Percentiles rank a stretch among this genome's conserved stretches.
phyloP scores from a whole-genome alignment of 2,113 vertebrate species.

The Cynoglossus semilaevis region DNA sequence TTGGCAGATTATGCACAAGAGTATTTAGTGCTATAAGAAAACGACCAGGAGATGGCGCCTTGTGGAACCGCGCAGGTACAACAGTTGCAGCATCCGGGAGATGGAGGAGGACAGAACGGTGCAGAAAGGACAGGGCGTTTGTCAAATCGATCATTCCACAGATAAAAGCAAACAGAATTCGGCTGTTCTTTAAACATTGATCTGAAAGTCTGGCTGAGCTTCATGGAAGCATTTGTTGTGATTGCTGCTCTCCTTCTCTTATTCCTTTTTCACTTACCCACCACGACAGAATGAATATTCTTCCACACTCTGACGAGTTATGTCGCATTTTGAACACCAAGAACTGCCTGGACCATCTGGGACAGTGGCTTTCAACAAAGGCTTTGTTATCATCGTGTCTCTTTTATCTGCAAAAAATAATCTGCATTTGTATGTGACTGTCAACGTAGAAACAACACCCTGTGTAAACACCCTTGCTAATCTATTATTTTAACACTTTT shows the following conservation, averaged over 20 bases:
- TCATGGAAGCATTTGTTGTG: constrained; percentile 33
- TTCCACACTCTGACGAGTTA: constrained; percentile 54
- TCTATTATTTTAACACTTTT: no score
- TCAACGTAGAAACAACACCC: no score
- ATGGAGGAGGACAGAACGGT: not conserved
- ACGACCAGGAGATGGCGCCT: constrained; percentile 69
- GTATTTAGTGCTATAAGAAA: constrained; percentile 12
- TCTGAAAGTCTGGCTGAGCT: constrained; percentile 7
- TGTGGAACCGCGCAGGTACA: constrained; percentile 1
- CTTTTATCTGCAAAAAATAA: constrained; percentile 22
- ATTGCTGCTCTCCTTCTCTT: not conserved
- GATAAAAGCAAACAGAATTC: no score
- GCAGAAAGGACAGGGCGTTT: not conserved
- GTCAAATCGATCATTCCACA: no score
- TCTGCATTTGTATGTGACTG: no score
- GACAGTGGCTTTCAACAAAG: constrained; percentile 29
- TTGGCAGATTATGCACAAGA: no score
- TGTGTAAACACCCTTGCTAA: no score
- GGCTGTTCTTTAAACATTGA: not conserved
- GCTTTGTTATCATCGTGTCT: constrained; percentile 27
- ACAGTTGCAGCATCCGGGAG: not conserved
- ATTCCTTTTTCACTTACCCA: constrained; percentile 14
- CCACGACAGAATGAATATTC: constrained; percentile 35
- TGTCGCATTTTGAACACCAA: constrained; percentile 31
- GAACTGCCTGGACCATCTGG: constrained; percentile 52